These are phyloP conservation scores for Stegastes partitus DNA, from an alignment of 2,113 vertebrate species.

Conservation along the genomic window DNA sequence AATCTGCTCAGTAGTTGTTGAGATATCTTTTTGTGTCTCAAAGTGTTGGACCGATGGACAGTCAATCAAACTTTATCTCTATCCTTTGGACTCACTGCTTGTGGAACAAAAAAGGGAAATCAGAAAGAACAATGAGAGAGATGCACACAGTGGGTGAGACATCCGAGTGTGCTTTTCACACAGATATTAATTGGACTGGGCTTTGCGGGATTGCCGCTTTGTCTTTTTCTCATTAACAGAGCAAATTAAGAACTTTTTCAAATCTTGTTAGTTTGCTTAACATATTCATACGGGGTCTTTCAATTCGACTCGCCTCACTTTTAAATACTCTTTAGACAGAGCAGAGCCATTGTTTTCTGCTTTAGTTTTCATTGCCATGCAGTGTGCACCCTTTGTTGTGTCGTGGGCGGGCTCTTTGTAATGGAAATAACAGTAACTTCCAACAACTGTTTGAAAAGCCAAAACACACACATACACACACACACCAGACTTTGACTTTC, in stretches of 20 bases:
- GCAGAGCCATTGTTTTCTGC: conserved; percentile 61
- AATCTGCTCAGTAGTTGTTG: neutral
- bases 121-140: conserved; percentile 30
- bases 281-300: conserved; percentile 61
- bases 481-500: conserved; percentile 20
- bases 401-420: conserved; percentile 58
- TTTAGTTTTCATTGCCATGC: conserved; percentile 60
- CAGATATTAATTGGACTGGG: conserved; percentile 68
- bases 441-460: conserved; percentile 51
- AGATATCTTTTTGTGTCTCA: conserved; percentile 17
- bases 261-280: conserved; percentile 64
- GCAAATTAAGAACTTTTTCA: conserved; percentile 72
- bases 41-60: conserved; percentile 29
- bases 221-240: conserved; percentile 72
- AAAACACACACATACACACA: conserved; percentile 34
- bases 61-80: conserved; percentile 4
- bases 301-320: conserved; percentile 44
- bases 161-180: conserved; percentile 46
- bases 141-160: conserved; percentile 27
- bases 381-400: conserved; percentile 64
- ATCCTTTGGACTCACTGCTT: neutral
- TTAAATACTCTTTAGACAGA: conserved; percentile 74
- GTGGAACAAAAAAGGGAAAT: conserved; percentile 26
- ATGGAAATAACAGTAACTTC: conserved; percentile 71
- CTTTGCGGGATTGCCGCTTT: conserved; percentile 62